These are phyloP conservation scores for Ammodytes dubius DNA, from an alignment of 2,113 vertebrate genomes.

Conservation along the genomic window DNA sequence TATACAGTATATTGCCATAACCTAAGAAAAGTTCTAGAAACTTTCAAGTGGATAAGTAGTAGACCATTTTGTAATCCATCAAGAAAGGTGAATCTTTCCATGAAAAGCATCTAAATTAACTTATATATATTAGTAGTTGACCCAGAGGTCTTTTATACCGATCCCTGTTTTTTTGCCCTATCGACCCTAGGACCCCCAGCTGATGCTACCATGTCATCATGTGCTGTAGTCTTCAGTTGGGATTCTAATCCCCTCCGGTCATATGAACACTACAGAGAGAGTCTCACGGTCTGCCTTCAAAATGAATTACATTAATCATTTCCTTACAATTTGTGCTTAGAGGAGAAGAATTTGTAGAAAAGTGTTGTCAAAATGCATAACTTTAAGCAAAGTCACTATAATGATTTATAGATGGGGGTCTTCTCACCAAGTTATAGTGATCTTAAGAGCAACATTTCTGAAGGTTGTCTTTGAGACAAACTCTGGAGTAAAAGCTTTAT, in stretches of 20 bases:
- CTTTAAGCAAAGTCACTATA: not conserved
- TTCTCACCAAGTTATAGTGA: not conserved
- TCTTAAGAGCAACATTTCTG: slow-evolving; percentile 5
- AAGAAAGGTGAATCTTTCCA: not conserved
- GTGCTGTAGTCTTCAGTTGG: slow-evolving; percentile 64
- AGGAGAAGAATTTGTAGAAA: not conserved
- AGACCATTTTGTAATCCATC: not conserved
- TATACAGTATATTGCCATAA: not conserved
- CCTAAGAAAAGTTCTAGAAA: not conserved
- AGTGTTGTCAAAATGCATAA: not conserved
- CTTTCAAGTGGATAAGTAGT: too few relatives aligned
- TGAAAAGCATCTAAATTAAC: slow-evolving; percentile 36
- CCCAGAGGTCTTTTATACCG: slow-evolving; percentile 47
- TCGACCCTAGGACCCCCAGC: slow-evolving; percentile 57
- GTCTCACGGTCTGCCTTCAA: slow-evolving; percentile 52
- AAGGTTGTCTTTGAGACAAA: slow-evolving; percentile 58
- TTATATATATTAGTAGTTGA: slow-evolving; percentile 56
- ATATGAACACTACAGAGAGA: slow-evolving; percentile 51
- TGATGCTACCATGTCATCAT: slow-evolving; percentile 53
- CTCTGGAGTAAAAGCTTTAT: slow-evolving; percentile 63
- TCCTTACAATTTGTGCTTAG: not conserved
- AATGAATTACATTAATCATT: slow-evolving; percentile 20
- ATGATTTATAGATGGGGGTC: not conserved
- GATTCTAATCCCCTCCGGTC: slow-evolving; percentile 81
- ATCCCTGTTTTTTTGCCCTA: slow-evolving; percentile 51